These are phyloP conservation scores for Lepetodrilus schrolli DNA, from an alignment of 2,888 invertebrate genomes.

Conservation along the genomic window DNA sequence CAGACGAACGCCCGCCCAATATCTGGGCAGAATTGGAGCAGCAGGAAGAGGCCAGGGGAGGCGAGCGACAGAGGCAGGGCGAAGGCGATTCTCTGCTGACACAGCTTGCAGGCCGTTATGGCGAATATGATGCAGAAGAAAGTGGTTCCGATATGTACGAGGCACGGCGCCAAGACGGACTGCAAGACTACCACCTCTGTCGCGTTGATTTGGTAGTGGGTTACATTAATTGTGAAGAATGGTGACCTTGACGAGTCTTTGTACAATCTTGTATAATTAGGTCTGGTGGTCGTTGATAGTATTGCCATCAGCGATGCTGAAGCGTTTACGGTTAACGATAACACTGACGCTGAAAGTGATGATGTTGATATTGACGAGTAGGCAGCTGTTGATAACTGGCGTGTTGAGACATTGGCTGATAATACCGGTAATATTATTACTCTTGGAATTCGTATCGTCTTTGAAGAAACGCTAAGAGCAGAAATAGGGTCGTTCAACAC, in stretches of 20 bases:
- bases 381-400: too few species aligned
- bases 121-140: constrained; percentile 34
- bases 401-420: too few species aligned
- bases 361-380: too few species aligned
- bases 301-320: not conserved
- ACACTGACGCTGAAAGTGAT: not conserved
- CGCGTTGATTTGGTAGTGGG: too few species aligned
- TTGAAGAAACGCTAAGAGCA: not conserved
- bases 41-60: constrained; percentile 22
- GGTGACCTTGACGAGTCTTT: not conserved
- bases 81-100: constrained; percentile 33
- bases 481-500: not conserved
- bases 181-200: too few species aligned
- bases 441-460: not conserved
- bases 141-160: constrained; percentile 20
- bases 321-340: not conserved
- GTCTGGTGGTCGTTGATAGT: not conserved
- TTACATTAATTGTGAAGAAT: not conserved
- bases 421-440: not conserved
- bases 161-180: constrained; percentile 5
- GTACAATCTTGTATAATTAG: not conserved
- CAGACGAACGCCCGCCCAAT: not conserved
- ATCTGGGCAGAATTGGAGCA: constrained; percentile 18
- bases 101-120: constrained; percentile 35
- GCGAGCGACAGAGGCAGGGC: constrained; percentile 33